Evolutionary conservation across 2,113 vertebrate species (phyloP), one percentile per base, ranked within the genome.

Genomic region (Isichthys henryi): DNA sequence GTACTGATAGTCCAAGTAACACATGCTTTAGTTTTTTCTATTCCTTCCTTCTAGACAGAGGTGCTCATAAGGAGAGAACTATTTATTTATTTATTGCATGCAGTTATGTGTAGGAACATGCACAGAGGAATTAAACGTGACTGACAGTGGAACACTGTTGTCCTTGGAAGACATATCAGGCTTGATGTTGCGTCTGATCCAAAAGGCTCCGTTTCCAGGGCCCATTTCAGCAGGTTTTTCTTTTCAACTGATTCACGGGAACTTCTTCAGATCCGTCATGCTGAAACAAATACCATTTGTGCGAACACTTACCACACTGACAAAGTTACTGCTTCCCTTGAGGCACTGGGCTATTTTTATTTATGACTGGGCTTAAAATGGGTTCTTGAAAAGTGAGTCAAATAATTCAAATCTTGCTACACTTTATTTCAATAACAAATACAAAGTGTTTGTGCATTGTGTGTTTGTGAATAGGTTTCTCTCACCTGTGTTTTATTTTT

Each of bases 111-210:
- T 88, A 90, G 91, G 91, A 92, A 93, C 92, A 93, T 88, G 35
- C 35, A 80, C 66, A 74, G 43, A 84, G 84, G 93, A 92, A 89
- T 92, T 90, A 91, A 89, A 91, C 95, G 92, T 39, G 92, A 92
- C 94, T 88, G 92, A 93, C 94, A 80, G 91, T 93, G 94, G 94
- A 94, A 91, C 92, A 88, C 90, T 74, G 90, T 92, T 90, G 92
- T 92, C 90, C 93, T 48, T 4, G 62, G 45, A 27, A 21, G 17
- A 9, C 17, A 70, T 13, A 31, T 21, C 23, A 39, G 58, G 8
- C 27, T n/a, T 21, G 7, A 49, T 56, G 31, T 43, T 27, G 13
- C 19, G 11, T 45, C 48, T 31, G 13, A 82, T 82, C 49, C 19
- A 13, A 82, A 56, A 43, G 48, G 70, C 74, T 39, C 50, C 7